Conservation (phyloP, 1,140 invertebrate species). For the Atopsyche davidsoni region DNA sequence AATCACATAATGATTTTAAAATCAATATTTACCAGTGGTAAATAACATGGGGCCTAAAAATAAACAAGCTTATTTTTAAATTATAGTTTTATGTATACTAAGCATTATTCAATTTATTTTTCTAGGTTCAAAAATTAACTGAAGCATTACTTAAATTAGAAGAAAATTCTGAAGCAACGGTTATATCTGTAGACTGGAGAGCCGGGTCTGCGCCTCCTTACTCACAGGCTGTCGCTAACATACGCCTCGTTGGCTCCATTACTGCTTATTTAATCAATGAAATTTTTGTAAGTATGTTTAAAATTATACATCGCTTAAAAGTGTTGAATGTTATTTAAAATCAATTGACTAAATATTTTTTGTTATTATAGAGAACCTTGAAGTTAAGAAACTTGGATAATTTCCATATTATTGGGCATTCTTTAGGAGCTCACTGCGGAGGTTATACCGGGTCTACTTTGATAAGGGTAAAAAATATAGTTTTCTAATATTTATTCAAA, state of each 20-base stretch:
- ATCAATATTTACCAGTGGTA: no score
- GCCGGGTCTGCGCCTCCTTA: slow-evolving; percentile 80
- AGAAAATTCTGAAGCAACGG: slow-evolving; percentile 61
- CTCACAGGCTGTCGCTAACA: slow-evolving; percentile 84
- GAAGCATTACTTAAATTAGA: slow-evolving; percentile 59
- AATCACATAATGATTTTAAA: no score
- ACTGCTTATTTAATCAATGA: slow-evolving; percentile 64
- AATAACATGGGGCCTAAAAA: no score
- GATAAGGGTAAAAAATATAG: slow-evolving; percentile 50
- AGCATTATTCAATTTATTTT: slow-evolving; percentile 15
- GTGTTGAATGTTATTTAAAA: slow-evolving; percentile 10
- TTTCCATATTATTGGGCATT: slow-evolving; percentile 86
- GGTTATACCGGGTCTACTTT: slow-evolving; percentile 76
- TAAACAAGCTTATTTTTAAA: slow-evolving; percentile 1
- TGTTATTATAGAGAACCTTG: slow-evolving; percentile 45
- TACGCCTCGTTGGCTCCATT: slow-evolving; percentile 77
- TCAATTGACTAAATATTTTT: slow-evolving; percentile 8
- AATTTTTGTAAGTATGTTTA: slow-evolving; percentile 49
- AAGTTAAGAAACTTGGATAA: slow-evolving; percentile 51
- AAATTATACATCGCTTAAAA: slow-evolving; percentile 3
- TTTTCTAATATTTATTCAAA: no score
- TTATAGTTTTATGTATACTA: neutral
- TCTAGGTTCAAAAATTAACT: slow-evolving; percentile 52
- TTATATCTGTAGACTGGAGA: slow-evolving; percentile 80
- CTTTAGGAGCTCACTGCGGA: slow-evolving; percentile 77